Evolutionary conservation across 2,888 invertebrate genomes (phyloP), one percentile per base, ranked within the genome.

Genomic region (Sarcophaga rosellei): DNA sequence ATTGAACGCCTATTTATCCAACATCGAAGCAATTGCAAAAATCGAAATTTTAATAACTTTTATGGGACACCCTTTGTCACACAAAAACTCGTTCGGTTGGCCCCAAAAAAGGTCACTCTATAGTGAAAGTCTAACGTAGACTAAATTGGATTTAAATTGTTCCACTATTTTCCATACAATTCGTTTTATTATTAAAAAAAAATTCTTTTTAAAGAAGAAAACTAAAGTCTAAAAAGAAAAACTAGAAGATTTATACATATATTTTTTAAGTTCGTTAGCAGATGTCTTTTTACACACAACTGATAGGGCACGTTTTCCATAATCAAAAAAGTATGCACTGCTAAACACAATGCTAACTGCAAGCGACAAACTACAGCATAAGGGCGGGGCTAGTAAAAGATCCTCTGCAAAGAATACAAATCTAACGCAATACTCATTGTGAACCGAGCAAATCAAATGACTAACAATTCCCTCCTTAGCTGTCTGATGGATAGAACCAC

Each of bases 281-380:
- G 74, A 78, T 78, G 15, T 74, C n/a, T 59, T 12, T 3, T 57
- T 20, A 66, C 66, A 23, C 75, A 73, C 17, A 35, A 53, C 44
- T 82, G 83, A 80, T 86, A 76, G 44, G 25, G 57, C 84, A 84
- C 79, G 75, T 80, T 70, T 72, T 8, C 47, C 15, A 47, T 45
- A 68, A 59, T 66, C 20, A 70, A 65, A 74, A 68, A 61, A 66
- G 44, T 25, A 17, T 1, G 53, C 4, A 53, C 12, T 12, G 53
- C 3, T 53, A 17, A 17, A 53, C 53, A 53, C 17, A 53, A 53
- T 53, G 53, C 53, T 3, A 53, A 17, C 12, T 5, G 17, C 53
- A 53, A 53, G 4, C 15, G 17, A 3, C 17, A 15, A 53, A 53
- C 5, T 53, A 17, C 53, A 1, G 4, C 6, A 47, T 3, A 47